Conservation (phyloP, 2,888 invertebrate genomes). For the Augiades crinisus region DNA sequence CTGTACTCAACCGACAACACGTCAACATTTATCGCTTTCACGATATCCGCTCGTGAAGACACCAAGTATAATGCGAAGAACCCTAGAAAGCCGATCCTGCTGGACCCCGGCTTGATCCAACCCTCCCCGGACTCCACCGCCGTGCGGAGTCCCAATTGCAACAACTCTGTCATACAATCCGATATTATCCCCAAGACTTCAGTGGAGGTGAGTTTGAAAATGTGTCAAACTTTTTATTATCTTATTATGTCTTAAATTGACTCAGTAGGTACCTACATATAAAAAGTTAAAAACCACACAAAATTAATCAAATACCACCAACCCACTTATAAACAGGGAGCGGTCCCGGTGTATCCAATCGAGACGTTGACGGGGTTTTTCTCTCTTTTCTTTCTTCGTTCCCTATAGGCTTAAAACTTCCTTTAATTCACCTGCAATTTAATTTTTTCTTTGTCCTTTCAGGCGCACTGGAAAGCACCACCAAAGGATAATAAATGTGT, state of each 20-base stretch:
- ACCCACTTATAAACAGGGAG: too few relatives aligned
- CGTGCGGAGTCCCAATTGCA: constrained; percentile 44
- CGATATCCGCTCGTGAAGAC: constrained; percentile 60
- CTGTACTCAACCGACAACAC: constrained; percentile 50
- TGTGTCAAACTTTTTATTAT: too few relatives aligned
- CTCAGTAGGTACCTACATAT: too few relatives aligned
- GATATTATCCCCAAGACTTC: constrained; percentile 61
- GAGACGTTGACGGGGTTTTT: too few relatives aligned
- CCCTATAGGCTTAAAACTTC: too few relatives aligned
- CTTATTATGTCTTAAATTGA: too few relatives aligned
- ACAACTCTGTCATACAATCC: constrained; percentile 60
- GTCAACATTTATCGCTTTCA: constrained; percentile 64
- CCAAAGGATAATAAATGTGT: constrained; percentile 64
- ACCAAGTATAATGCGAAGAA: constrained; percentile 51
- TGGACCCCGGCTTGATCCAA: constrained; percentile 52
- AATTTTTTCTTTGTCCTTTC: not conserved
- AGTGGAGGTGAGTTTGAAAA: constrained; percentile 48
- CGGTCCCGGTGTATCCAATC: too few relatives aligned
- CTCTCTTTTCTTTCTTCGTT: too few relatives aligned
- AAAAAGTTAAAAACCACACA: too few relatives aligned
- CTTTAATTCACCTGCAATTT: too few relatives aligned
- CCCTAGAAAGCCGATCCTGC: constrained; percentile 46
- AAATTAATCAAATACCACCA: too few relatives aligned
- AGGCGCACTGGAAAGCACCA: constrained; percentile 67
- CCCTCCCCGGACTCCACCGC: constrained; percentile 42